Evolutionary conservation across 2,113 vertebrate genomes (phyloP).

Genomic region (Otis tarda): DNA sequence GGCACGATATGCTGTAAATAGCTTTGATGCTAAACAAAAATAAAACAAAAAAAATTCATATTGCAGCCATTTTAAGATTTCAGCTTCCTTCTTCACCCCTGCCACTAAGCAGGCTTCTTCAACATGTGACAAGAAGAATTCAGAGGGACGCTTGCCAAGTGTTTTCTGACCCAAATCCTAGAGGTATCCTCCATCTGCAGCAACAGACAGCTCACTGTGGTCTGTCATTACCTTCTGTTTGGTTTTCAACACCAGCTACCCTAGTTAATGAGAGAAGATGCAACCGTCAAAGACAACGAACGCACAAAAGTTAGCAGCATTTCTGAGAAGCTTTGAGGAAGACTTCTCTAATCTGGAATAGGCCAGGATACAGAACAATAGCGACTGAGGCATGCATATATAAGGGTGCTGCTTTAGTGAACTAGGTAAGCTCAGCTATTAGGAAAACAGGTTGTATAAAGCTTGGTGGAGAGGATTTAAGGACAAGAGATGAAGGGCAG

Average conservation of each 20-base stretch:
- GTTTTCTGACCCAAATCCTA: constrained; percentile 59
- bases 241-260: constrained; percentile 49
- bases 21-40: constrained; percentile 63
- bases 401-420: not conserved
- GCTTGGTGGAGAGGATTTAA: not conserved
- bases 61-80: constrained; percentile 48
- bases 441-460: not conserved
- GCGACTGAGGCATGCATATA: not conserved
- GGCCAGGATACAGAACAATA: not conserved
- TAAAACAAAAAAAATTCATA: not conserved
- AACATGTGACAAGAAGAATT: constrained; percentile 58
- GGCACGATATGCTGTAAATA: constrained; percentile 18
- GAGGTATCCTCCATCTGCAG: constrained; percentile 62
- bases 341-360: not conserved
- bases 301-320: not conserved
- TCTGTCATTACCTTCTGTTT: constrained; percentile 64
- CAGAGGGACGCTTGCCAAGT: constrained; percentile 39
- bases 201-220: constrained; percentile 46
- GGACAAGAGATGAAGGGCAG: not conserved
- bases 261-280: constrained; percentile 37
- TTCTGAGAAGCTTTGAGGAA: not conserved
- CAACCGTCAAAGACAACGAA: not conserved
- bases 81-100: constrained; percentile 29
- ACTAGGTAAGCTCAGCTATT: not conserved
- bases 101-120: constrained; percentile 33